phyloP scores from a whole-genome alignment of 2,113 vertebrate species.

The Acrocephalus arundinaceus region DNA sequence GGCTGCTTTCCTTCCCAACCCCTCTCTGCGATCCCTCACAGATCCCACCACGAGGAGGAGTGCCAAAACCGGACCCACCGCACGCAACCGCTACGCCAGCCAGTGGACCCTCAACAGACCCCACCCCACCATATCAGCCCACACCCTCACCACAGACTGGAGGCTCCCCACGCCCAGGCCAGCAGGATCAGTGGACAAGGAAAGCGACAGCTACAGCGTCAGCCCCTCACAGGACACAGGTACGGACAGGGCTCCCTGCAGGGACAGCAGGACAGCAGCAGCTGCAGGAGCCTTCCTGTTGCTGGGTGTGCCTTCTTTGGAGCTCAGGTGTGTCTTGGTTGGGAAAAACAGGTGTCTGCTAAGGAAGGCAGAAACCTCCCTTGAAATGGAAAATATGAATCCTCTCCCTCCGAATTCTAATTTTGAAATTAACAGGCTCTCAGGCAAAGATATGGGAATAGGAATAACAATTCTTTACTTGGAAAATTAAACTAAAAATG shows the following conservation, averaged over 20 bases:
- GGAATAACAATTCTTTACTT: neutral
- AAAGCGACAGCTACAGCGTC: conserved; percentile 98
- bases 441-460: neutral
- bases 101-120: conserved; percentile 99
- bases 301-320: neutral
- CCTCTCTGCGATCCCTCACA: conserved; percentile 25
- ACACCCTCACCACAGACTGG: conserved; percentile 98
- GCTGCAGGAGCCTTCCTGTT: neutral
- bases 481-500: neutral
- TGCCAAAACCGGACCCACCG: conserved; percentile 91
- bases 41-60: conserved; percentile 96
- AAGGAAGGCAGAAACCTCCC: neutral
- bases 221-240: conserved; percentile 99
- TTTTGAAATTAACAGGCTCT: neutral
- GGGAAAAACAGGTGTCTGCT: neutral
- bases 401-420: neutral
- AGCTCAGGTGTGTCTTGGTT: neutral
- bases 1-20: neutral
- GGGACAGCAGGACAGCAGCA: neutral
- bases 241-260: neutral
- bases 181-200: conserved; percentile 94
- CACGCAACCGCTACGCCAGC: conserved; percentile 94
- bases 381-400: neutral
- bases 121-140: conserved; percentile 94
- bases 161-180: conserved; percentile 93